Conservation (phyloP, 2,113 vertebrate species). For the Gnathonemus echidnorhynchus region DNA sequence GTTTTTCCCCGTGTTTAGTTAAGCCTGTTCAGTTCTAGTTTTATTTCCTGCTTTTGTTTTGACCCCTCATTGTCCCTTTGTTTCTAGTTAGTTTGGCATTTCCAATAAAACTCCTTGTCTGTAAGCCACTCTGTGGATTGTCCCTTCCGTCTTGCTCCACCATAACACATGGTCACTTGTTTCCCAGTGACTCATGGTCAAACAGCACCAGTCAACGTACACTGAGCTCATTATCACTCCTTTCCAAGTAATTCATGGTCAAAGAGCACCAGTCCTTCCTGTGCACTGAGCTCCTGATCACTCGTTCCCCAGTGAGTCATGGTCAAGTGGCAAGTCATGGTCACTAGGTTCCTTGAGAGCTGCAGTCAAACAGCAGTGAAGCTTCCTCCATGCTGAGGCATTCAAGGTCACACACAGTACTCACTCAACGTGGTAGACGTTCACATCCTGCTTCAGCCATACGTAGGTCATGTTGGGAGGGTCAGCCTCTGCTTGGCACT, state of each 20-base stretch:
- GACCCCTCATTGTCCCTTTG: not conserved
- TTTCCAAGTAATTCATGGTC: not conserved
- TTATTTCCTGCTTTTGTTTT: not conserved
- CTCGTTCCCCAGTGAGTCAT: not conserved
- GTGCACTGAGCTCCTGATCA: not conserved
- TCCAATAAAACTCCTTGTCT: not conserved
- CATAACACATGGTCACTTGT: not conserved
- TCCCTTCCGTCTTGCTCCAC: not conserved
- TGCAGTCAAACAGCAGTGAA: not conserved
- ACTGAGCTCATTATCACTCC: not conserved
- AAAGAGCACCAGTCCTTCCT: not conserved
- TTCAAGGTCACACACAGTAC: constrained; percentile 7
- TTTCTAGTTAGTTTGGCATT: not conserved
- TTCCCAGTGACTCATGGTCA: not conserved
- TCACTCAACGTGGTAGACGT: constrained; percentile 82
- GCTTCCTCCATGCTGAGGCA: not conserved
- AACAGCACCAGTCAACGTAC: not conserved
- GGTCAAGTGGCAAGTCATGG: not conserved
- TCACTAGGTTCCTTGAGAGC: not conserved
- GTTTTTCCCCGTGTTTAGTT: not conserved
- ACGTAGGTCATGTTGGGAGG: constrained; percentile 91
- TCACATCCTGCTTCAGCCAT: constrained; percentile 73
- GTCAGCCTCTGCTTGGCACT: constrained; percentile 79
- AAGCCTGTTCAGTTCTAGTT: not conserved
- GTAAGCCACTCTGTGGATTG: not conserved